Percentiles rank a stretch among this genome's conserved stretches.
These are phyloP conservation scores for Xylota segnis DNA, from an alignment of 2,888 invertebrate genomes.

Conservation along the genomic window DNA sequence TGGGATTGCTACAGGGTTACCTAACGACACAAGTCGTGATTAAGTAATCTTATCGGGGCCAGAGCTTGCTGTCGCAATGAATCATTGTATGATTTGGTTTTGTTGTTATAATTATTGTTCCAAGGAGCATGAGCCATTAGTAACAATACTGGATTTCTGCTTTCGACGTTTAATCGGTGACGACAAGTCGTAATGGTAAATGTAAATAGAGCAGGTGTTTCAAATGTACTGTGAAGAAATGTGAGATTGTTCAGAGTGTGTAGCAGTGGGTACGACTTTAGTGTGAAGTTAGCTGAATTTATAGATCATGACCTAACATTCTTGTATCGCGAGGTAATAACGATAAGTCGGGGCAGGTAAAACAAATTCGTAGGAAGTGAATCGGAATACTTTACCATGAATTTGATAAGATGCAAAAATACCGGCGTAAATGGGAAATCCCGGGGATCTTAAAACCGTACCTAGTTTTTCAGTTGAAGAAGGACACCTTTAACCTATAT, in stretches of 20 bases:
- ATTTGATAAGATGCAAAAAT: too few relatives aligned
- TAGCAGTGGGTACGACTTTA: too few relatives aligned
- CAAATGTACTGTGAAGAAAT: slow-evolving; percentile 7
- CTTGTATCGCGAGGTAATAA: too few relatives aligned
- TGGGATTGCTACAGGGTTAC: slow-evolving; percentile 45
- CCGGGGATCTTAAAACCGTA: too few relatives aligned
- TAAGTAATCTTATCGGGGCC: slow-evolving; percentile 66
- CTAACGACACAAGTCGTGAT: slow-evolving; percentile 47
- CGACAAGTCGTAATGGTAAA: slow-evolving; percentile 30
- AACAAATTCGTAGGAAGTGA: too few relatives aligned
- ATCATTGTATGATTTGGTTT: slow-evolving; percentile 57
- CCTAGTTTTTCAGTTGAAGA: too few relatives aligned
- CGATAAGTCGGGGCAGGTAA: too few relatives aligned
- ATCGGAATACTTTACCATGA: too few relatives aligned
- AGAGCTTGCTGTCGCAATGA: slow-evolving; percentile 41
- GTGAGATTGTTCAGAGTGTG: not conserved
- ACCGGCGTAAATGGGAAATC: too few relatives aligned
- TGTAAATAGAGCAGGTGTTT: slow-evolving; percentile 35
- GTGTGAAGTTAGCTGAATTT: not conserved
- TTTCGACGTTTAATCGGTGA: slow-evolving; percentile 34
- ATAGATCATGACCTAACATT: too few relatives aligned
- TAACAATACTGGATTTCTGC: slow-evolving; percentile 52
- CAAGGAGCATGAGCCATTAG: slow-evolving; percentile 30
- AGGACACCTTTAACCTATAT: too few relatives aligned
- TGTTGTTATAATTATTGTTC: slow-evolving; percentile 34